phyloP scores from a whole-genome alignment of 2,888 invertebrate species.

The Rhyacophila evoluta region DNA sequence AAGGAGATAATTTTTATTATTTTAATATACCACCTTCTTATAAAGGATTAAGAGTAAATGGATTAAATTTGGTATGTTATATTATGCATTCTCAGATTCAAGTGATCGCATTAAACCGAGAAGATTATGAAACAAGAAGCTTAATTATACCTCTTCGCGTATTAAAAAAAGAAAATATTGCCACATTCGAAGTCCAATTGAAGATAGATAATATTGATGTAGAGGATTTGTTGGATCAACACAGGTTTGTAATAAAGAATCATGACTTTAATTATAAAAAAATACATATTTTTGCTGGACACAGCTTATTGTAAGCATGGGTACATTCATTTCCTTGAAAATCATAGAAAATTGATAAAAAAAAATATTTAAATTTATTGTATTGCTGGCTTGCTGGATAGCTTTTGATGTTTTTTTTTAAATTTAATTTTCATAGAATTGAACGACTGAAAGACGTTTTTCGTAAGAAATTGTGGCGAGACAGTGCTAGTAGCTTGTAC shows the following conservation, averaged over 20 bases:
- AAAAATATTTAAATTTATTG: too few relatives aligned
- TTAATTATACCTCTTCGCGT: conserved; percentile 75
- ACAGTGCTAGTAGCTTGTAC: conserved; percentile 80
- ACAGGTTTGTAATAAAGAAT: conserved; percentile 62
- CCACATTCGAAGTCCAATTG: conserved; percentile 83
- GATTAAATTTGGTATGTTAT: background rate
- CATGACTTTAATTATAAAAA: too few relatives aligned
- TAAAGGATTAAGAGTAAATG: too few relatives aligned
- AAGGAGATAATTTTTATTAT: too few relatives aligned
- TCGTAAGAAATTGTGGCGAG: conserved; percentile 81
- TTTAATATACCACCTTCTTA: too few relatives aligned
- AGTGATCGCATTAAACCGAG: conserved; percentile 81
- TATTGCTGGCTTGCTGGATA: too few relatives aligned
- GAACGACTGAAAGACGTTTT: conserved; percentile 83
- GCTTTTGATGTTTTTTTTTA: too few relatives aligned
- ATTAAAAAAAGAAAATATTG: conserved; percentile 74
- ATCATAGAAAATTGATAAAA: too few relatives aligned
- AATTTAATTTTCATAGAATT: conserved; percentile 66
- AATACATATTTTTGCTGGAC: too few relatives aligned
- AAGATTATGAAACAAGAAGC: conserved; percentile 81
- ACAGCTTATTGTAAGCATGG: too few relatives aligned
- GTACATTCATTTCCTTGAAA: too few relatives aligned
- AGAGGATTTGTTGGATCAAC: conserved; percentile 85
- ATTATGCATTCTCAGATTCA: conserved; percentile 70
- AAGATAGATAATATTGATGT: conserved; percentile 93